A percentile compares a stretch with the other conserved stretches of the same genome.
Evolutionary conservation across 1,140 invertebrate genomes (phyloP).

Genomic region (Nylanderia fulva): DNA sequence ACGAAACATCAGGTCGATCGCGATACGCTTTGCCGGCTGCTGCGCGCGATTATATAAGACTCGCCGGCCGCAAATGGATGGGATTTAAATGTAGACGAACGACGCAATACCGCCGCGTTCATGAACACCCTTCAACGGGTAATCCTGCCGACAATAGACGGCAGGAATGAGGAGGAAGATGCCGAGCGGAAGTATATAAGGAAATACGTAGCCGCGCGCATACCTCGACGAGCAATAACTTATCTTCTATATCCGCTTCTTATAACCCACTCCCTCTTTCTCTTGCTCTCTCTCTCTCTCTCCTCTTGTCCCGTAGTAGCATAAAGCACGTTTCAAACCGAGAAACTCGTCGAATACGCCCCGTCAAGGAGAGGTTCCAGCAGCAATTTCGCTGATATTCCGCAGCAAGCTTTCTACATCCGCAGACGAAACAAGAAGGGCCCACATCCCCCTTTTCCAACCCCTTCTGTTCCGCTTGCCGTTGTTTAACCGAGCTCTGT

Average conservation of each 20-base stretch:
- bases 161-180: constrained; percentile 22
- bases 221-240: constrained; percentile 72
- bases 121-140: constrained; percentile 57
- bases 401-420: not conserved
- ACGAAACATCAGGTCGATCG: constrained; percentile 29
- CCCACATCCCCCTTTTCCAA: no score
- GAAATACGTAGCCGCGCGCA: constrained; percentile 55
- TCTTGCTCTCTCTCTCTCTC: not conserved
- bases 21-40: constrained; percentile 15
- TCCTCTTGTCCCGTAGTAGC: constrained; percentile 37
- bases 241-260: constrained; percentile 62
- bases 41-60: constrained; percentile 46
- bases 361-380: not conserved
- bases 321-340: constrained; percentile 50
- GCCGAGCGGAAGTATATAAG: constrained; percentile 46
- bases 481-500: not conserved
- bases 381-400: constrained; percentile 41
- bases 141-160: constrained; percentile 50
- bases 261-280: constrained; percentile 33
- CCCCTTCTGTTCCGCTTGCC: no score
- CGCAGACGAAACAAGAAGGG: constrained; percentile 21
- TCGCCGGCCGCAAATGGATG: constrained; percentile 49
- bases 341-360: constrained; percentile 31
- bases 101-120: constrained; percentile 53
- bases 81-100: constrained; percentile 52